Evolutionary conservation across 2,113 vertebrate genomes (phyloP), one percentile per base, ranked within the genome.

Genomic region (Clarias magur): DNA sequence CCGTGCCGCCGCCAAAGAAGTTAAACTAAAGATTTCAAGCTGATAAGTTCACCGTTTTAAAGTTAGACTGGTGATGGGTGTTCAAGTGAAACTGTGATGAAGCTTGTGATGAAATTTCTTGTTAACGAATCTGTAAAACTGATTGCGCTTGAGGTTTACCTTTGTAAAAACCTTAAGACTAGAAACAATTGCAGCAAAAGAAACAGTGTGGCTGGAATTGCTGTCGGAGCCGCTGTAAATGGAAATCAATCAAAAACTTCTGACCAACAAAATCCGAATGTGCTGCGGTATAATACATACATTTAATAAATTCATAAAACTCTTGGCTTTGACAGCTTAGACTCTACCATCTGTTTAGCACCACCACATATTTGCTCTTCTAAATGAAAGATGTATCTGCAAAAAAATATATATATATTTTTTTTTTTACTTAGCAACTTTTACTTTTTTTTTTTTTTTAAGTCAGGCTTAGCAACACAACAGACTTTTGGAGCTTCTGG

Each of bases 401-500:
- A 60, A 48, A 48, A 60, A 38, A 76, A 85, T n/a, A 85, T 75
- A 76, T 85, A 1, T 34, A 34, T 1, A 34, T 34, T 34, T 34
- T 34, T 38, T 38, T 38, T 38, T 38, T 38, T 38, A 38, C 34
- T 38, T 38, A 38, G 34, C 34, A 38, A 38, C 34, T 38, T 38
- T 38, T 38, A 38, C 34, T 34, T 34, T 34, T 34, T 34, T 34
- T 34, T 34, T 34, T 34, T 34, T 34, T 34, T 34, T 34, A 34
- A 34, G 30, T 34, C 30, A 34, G 2, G 30, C 34, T 38, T 38
- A 38, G 34, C 34, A 38, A 38, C 34, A 38, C 34, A 38, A 38
- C 1, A 38, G 34, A 38, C 93, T 93, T 93, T 93, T 91, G 42
- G 72, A 75, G 10, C 25, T 75, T 15, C 42, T 76, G 73, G 38